A percentile compares a stretch with the other conserved stretches of the same genome.
Conservation (phyloP, 1,140 invertebrate genomes). For the Lysiphlebus fabarum region DNA sequence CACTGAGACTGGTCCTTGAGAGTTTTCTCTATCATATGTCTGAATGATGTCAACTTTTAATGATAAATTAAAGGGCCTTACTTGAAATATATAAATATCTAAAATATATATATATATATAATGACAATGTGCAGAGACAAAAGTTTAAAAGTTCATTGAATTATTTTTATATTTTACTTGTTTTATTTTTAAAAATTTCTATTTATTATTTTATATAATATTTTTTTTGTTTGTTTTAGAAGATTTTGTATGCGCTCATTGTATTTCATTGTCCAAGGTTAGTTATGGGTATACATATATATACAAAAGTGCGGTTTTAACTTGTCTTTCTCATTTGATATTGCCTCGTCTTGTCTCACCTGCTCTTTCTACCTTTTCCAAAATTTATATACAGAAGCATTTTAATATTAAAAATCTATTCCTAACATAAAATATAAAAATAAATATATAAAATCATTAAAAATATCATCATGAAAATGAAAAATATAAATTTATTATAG, state of each 20-base stretch:
- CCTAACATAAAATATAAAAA: slow-evolving; percentile 55
- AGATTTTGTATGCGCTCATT: neutral
- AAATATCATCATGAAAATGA: neutral
- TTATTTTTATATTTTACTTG: too few relatives aligned
- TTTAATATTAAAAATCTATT: slow-evolving; percentile 49
- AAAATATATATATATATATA: too few relatives aligned
- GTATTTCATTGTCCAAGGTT: slow-evolving; percentile 44
- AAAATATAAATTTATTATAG: slow-evolving; percentile 8
- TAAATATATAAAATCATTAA: slow-evolving; percentile 34
- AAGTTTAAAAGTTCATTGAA: too few relatives aligned
- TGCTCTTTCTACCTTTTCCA: neutral
- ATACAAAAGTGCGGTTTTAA: slow-evolving; percentile 37
- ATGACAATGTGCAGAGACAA: too few relatives aligned
- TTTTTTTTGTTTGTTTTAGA: too few relatives aligned
- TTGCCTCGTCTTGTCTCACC: neutral
- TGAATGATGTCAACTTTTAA: too few relatives aligned
- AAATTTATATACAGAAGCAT: slow-evolving; percentile 47
- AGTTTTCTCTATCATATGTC: too few relatives aligned
- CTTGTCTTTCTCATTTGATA: slow-evolving; percentile 39
- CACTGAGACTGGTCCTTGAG: too few relatives aligned
- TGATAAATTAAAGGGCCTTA: too few relatives aligned
- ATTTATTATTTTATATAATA: too few relatives aligned
- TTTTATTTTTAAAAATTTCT: too few relatives aligned
- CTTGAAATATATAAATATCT: too few relatives aligned
- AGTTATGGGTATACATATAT: slow-evolving; percentile 51